Percentiles rank a stretch among this genome's conserved stretches.
phyloP scores from a whole-genome alignment of 2,888 invertebrate genomes.

The Melipona beecheii region DNA sequence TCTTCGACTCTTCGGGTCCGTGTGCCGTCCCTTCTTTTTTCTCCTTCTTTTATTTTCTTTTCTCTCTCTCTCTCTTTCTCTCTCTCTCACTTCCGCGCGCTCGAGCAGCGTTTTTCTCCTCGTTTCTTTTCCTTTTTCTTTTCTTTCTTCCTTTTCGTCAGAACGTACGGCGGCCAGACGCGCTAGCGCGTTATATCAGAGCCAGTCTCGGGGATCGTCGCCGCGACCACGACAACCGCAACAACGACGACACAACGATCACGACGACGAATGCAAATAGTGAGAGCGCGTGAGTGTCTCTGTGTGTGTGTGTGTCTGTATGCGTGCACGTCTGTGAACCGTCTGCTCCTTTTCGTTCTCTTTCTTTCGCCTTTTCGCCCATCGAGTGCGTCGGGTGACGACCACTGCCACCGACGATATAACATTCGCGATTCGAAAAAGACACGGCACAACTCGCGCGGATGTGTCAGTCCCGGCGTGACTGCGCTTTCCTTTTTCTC shows the following conservation, averaged over 20 bases:
- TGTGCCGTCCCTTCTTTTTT: neutral
- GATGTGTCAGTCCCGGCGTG: constrained; percentile 33
- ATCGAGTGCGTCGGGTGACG: neutral
- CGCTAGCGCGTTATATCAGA: neutral
- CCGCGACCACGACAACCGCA: constrained; percentile 8
- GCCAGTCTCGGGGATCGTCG: constrained; percentile 20
- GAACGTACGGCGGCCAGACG: neutral
- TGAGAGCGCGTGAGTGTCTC: constrained; percentile 26
- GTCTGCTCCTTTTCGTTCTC: neutral
- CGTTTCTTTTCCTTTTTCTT: neutral
- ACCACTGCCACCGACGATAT: constrained; percentile 32
- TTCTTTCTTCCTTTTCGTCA: constrained; percentile 3
- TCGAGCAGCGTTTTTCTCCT: constrained; percentile 1
- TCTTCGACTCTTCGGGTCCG: neutral
- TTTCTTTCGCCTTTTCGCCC: neutral
- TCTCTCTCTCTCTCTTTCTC: neutral
- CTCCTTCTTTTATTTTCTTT: neutral
- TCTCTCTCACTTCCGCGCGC: neutral
- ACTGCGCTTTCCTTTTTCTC: constrained; percentile 44
- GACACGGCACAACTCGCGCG: constrained; percentile 39
- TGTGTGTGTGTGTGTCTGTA: constrained; percentile 22
- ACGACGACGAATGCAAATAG: constrained; percentile 22
- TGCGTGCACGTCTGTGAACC: neutral
- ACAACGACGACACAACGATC: neutral
- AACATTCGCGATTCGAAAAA: constrained; percentile 46